Percentiles rank a stretch among this genome's conserved stretches.
Evolutionary conservation across 2,888 invertebrate genomes (phyloP).

Genomic region (Cylindroiulus punctatus): DNA sequence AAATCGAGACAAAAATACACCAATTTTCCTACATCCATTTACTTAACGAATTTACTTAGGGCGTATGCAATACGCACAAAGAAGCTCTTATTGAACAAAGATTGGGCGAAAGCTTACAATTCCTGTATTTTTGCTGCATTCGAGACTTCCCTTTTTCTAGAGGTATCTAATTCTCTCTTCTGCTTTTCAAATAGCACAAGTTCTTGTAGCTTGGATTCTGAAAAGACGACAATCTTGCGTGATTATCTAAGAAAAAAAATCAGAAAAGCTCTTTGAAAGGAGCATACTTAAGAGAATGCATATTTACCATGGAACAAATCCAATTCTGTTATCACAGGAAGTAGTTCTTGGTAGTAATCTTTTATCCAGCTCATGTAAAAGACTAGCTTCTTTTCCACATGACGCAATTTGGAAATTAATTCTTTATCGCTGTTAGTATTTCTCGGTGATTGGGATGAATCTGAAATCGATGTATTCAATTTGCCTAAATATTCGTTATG

Average conservation of each 20-base stretch:
- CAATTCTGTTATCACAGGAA: constrained; percentile 35
- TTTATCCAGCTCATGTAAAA: constrained; percentile 77
- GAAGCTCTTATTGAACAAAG: not conserved
- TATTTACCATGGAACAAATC: constrained; percentile 50
- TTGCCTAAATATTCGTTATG: not conserved
- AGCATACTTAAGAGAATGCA: not conserved
- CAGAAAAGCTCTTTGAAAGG: not conserved
- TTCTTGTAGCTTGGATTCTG: constrained; percentile 14
- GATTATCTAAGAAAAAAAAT: not conserved
- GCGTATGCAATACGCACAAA: not conserved
- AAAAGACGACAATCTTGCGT: constrained; percentile 34
- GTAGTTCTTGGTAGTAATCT: constrained; percentile 59
- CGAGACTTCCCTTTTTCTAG: not conserved
- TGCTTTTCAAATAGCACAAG: constrained; percentile 38
- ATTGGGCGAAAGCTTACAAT: not conserved
- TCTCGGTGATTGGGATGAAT: not conserved
- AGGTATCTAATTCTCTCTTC: constrained; percentile 12
- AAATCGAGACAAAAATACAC: not conserved
- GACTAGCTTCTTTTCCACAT: constrained; percentile 73
- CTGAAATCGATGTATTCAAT: constrained; percentile 17
- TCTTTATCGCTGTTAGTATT: not conserved
- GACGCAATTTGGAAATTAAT: constrained; percentile 46
- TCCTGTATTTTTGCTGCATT: constrained; percentile 18
- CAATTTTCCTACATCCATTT: not conserved
- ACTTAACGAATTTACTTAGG: not conserved